Evolutionary conservation across 1,140 invertebrate species (phyloP).

Genomic region (Atta colombica): DNA sequence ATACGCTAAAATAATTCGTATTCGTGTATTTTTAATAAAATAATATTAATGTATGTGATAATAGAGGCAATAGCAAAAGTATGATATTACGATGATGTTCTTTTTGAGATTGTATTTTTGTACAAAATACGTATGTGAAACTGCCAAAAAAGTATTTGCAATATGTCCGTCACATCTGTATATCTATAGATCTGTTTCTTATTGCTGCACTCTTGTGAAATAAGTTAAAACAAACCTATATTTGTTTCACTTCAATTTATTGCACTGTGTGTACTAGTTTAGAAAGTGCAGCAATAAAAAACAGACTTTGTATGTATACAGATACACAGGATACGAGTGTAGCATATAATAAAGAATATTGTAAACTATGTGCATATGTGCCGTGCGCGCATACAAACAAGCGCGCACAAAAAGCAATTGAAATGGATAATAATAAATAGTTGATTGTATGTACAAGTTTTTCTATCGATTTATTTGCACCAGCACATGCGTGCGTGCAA

Average conservation of each 20-base stretch:
- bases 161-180: slow-evolving; percentile 64
- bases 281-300: no score
- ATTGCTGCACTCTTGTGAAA: no score
- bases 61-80: slow-evolving; percentile 7
- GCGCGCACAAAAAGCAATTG: slow-evolving; percentile 59
- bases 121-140: slow-evolving; percentile 65
- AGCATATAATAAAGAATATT: slow-evolving; percentile 55
- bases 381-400: background rate
- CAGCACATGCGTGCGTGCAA: background rate
- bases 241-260: no score
- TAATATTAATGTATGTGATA: background rate
- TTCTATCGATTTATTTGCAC: slow-evolving; percentile 72
- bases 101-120: slow-evolving; percentile 69
- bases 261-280: no score
- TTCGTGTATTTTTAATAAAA: slow-evolving; percentile 30
- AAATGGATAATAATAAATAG: slow-evolving; percentile 65
- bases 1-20: slow-evolving; percentile 6
- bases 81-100: slow-evolving; percentile 27
- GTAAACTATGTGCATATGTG: background rate
- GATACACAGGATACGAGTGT: background rate
- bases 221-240: no score
- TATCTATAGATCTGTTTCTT: no score
- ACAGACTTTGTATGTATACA: no score
- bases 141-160: slow-evolving; percentile 69
- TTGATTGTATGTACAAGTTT: slow-evolving; percentile 68